A percentile compares a stretch with the other conserved stretches of the same genome.
Evolutionary conservation across 2,888 invertebrate species (phyloP).

Genomic region (Dyspetes luteomarginatus): DNA sequence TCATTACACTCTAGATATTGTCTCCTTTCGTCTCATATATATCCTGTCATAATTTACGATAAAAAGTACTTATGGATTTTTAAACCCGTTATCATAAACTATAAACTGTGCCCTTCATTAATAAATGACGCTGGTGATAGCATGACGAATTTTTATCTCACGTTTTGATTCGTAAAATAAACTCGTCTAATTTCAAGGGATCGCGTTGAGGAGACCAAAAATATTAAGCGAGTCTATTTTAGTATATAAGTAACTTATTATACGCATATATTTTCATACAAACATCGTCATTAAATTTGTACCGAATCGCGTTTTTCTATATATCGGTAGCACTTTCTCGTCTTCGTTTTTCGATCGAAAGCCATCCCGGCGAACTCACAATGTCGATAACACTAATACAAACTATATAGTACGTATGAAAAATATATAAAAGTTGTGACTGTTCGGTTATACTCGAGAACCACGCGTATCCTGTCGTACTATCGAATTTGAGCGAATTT

Average conservation of each 20-base stretch:
- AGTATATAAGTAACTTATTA: neutral
- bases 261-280: neutral
- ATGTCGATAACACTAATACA: neutral
- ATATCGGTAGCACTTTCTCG: slow-evolving; percentile 41
- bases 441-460: slow-evolving; percentile 3
- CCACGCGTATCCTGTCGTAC: slow-evolving; percentile 31
- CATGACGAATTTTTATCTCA: too few species aligned
- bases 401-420: neutral
- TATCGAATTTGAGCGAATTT: slow-evolving; percentile 44
- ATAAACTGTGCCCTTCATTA: too few species aligned
- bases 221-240: too few species aligned
- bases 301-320: neutral
- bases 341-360: slow-evolving; percentile 21
- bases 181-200: too few species aligned
- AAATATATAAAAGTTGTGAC: slow-evolving; percentile 19
- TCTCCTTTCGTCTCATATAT: neutral
- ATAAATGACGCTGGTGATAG: too few species aligned
- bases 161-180: too few species aligned
- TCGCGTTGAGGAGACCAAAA: too few species aligned
- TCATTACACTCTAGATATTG: neutral
- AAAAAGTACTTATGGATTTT: neutral
- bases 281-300: neutral
- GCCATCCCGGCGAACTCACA: neutral
- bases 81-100: too few species aligned
- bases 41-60: neutral